Evolutionary conservation across 2,113 vertebrate species (phyloP), one percentile per base, ranked within the genome.

Genomic region (Australoheros scitulus): DNA sequence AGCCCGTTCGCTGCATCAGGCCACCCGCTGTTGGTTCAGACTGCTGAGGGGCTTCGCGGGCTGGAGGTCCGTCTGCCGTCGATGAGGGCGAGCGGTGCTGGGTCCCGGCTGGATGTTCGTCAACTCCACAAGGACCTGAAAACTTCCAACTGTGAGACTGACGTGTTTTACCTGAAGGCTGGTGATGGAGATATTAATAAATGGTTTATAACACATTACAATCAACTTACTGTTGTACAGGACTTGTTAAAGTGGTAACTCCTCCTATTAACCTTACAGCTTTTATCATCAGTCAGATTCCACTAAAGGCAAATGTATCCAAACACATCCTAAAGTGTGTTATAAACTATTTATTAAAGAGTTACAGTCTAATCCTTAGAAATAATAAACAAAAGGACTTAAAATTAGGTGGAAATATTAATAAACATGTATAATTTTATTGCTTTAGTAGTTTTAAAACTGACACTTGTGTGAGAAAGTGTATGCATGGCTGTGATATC

Each of bases 1-100:
- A 90, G 36, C 82, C 86, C 81, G 80, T 57, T 87, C 82, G 81
- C 64, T 80, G 3, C n/a, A 3, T 61, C 63, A 17, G 80, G 41
- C 41, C 26, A 24, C 24, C 41, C 0, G 52, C 50, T 87, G 79
- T 83, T 83, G 81, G 78, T 82, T 83, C 87, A 43, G 15, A 65
- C 60, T 58, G 77, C 61, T 2, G 72, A 55, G 68, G 50, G 59
- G 83, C 58, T 88, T 75, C 61, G 20, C 83, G 76, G 61, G 81
- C 80, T 17, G 76, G 9, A 75, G 17, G 26, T 36, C 55, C 36
- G 56, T 70, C 70, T 38, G 77, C 64, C 9, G n/a, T 76, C 7
- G 5, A 26, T 86, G 76, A 79, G 79, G 79, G 22, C 24, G 38
- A 74, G 6, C 13, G 79, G 6, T 17, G 41, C 61, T 57, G 76